phyloP scores from a whole-genome alignment of 2,797 vertebrate genomes.

The Huso huso region DNA sequence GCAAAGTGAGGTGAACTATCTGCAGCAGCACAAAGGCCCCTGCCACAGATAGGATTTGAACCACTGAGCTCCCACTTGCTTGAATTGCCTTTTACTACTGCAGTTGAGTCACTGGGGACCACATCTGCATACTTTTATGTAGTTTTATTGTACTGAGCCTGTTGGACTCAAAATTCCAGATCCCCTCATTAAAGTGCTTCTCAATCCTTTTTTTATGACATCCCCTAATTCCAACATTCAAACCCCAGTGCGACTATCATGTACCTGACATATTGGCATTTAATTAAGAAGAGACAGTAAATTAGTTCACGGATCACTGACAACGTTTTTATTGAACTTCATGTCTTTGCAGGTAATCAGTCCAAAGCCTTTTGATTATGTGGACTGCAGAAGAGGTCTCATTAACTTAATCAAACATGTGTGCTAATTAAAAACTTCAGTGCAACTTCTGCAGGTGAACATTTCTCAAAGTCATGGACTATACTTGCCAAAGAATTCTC shows the following conservation, averaged over 20 bases:
- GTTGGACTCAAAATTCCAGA: constrained; percentile 14
- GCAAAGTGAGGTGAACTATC: too few relatives aligned
- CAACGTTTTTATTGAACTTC: constrained; percentile 25
- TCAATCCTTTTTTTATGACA: constrained; percentile 33
- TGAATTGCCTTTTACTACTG: too few relatives aligned
- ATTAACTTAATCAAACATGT: background rate
- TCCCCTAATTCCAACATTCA: constrained; percentile 45
- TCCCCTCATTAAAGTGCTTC: constrained; percentile 58
- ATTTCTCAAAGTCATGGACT: too few relatives aligned
- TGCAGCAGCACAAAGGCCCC: too few relatives aligned
- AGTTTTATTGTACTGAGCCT: too few relatives aligned
- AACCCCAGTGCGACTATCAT: constrained; percentile 40
- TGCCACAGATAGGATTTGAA: too few relatives aligned
- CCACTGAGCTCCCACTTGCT: too few relatives aligned
- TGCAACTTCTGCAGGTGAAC: too few relatives aligned
- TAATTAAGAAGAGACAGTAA: constrained; percentile 50
- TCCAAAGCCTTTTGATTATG: constrained; percentile 6
- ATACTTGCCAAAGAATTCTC: too few relatives aligned
- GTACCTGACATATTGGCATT: constrained; percentile 45
- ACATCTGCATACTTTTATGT: too few relatives aligned
- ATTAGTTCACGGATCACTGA: constrained; percentile 49
- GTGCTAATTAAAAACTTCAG: background rate
- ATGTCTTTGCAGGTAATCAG: constrained; percentile 13
- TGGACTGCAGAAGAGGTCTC: background rate
- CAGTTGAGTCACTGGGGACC: too few relatives aligned